Evolutionary conservation across 2,888 invertebrate species (phyloP).

Genomic region (Stenurella melanura): DNA sequence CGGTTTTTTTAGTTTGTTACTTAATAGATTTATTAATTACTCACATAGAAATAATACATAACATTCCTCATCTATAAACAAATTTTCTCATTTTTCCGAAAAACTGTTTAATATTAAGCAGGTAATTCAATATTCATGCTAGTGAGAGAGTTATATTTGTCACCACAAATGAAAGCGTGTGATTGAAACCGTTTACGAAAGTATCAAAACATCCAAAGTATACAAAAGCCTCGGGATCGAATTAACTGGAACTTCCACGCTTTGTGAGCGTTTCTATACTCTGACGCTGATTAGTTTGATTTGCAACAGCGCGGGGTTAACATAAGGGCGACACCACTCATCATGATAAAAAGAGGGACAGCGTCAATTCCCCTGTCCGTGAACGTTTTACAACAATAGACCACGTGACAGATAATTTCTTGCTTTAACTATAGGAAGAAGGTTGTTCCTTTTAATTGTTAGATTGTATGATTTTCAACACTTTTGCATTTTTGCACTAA

Average conservation of each 20-base stretch:
- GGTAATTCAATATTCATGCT: constrained; percentile 18
- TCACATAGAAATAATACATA: neutral
- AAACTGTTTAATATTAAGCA: neutral
- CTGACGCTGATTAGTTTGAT: constrained; percentile 66
- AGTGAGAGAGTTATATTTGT: constrained; percentile 3
- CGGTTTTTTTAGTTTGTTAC: no score
- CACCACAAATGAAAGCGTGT: constrained; percentile 13
- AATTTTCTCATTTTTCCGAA: neutral
- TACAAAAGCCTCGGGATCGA: constrained; percentile 50
- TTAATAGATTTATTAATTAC: no score
- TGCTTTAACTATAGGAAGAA: no score
- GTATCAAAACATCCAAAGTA: constrained; percentile 51
- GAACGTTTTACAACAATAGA: constrained; percentile 1
- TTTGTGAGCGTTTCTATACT: constrained; percentile 40
- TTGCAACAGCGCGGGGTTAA: constrained; percentile 66
- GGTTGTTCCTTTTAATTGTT: no score
- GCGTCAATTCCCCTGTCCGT: constrained; percentile 38
- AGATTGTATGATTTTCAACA: no score
- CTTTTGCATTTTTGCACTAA: no score
- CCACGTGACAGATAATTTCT: no score
- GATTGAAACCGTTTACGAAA: constrained; percentile 47
- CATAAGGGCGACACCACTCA: constrained; percentile 65
- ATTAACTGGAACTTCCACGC: constrained; percentile 51
- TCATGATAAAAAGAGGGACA: constrained; percentile 41
- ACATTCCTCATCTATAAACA: neutral